Evolutionary conservation across 2,797 vertebrate species (phyloP).

Genomic region (Dendrocincla fuliginosa): DNA sequence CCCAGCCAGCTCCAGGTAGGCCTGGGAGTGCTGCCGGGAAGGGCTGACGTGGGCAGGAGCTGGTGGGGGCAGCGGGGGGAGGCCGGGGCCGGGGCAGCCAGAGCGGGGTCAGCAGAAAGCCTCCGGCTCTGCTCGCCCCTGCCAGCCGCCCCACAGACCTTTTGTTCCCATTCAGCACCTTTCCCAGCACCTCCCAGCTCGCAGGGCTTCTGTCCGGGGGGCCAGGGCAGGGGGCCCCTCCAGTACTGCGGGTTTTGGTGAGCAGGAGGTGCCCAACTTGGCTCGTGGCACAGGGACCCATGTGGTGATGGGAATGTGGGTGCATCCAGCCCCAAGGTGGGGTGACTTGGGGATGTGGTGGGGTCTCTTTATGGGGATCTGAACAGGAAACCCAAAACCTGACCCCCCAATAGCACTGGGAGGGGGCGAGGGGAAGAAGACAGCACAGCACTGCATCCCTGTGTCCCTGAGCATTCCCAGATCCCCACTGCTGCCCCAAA

Average conservation of each 20-base stretch:
- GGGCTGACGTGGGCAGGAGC: background rate
- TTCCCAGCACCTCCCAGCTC: background rate
- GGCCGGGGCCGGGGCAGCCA: background rate
- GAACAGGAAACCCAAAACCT: background rate
- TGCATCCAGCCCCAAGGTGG: background rate
- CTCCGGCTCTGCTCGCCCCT: background rate
- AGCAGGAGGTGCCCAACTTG: background rate
- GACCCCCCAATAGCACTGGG: background rate
- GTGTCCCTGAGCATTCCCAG: background rate
- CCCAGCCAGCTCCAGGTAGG: background rate
- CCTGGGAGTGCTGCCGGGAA: conserved; percentile 19
- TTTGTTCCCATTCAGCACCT: conserved; percentile 9
- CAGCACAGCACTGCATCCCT: accelerated
- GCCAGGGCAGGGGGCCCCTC: background rate
- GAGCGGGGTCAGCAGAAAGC: conserved; percentile 40
- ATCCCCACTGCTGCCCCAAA: background rate
- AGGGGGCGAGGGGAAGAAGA: background rate
- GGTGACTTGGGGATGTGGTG: background rate
- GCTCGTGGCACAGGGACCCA: background rate
- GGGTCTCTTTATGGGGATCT: background rate
- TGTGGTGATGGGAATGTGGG: accelerated
- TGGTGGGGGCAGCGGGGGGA: background rate
- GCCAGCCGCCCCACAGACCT: background rate
- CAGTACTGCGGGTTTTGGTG: accelerated
- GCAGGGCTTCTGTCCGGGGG: background rate